Evolutionary conservation across 2,888 invertebrate species (phyloP).

Genomic region (Epistrophe eligans): DNA sequence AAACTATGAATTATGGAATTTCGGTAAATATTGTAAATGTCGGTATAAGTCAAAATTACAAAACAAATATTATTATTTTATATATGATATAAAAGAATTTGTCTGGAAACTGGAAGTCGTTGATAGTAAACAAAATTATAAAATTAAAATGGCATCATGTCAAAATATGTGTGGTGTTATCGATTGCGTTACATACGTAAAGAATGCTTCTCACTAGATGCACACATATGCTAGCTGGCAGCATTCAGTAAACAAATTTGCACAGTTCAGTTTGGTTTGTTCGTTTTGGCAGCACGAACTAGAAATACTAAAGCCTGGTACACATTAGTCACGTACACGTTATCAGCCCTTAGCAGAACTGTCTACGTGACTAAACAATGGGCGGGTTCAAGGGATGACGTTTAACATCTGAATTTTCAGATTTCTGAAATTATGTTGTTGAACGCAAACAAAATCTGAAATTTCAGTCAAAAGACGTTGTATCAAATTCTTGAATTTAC

Average conservation of each 20-base stretch:
- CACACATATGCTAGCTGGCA: not conserved
- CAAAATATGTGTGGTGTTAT: not conserved
- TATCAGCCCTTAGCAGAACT: too few relatives aligned
- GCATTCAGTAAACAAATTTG: not conserved
- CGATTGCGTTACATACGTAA: not conserved
- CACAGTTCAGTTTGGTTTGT: not conserved
- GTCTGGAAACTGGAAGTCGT: not conserved
- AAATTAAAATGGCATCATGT: constrained; percentile 4
- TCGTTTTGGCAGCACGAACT: not conserved
- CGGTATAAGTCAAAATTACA: not conserved
- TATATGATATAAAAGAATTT: not conserved
- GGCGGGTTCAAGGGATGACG: too few relatives aligned
- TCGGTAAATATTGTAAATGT: not conserved
- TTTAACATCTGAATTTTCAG: too few relatives aligned
- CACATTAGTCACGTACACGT: too few relatives aligned
- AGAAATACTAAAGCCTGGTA: too few relatives aligned
- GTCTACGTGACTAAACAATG: too few relatives aligned
- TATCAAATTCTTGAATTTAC: too few relatives aligned
- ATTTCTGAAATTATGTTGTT: too few relatives aligned
- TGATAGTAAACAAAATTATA: not conserved
- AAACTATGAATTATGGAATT: not conserved
- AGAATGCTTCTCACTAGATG: not conserved
- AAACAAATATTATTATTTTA: not conserved
- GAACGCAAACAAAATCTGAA: too few relatives aligned
- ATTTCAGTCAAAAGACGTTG: too few relatives aligned